Evolutionary conservation across 1,140 invertebrate genomes (phyloP).

Genomic region (Zaprionus lachaisei): DNA sequence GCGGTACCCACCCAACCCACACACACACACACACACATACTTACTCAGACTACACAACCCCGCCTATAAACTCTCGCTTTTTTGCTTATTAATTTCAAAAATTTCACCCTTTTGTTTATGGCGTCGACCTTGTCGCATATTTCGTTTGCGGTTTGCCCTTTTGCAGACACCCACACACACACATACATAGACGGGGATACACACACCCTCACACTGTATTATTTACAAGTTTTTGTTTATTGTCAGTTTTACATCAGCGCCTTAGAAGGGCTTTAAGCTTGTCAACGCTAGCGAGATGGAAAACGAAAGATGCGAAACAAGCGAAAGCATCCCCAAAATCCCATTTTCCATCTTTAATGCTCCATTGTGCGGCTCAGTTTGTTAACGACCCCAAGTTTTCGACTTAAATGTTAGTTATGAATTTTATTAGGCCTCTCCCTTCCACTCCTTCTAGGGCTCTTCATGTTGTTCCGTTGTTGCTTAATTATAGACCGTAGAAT

Average conservation of each 20-base stretch:
- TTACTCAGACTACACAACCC: not conserved
- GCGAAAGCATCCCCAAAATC: not conserved
- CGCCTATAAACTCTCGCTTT: constrained; percentile 24
- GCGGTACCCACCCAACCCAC: not conserved
- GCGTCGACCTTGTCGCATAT: constrained; percentile 37
- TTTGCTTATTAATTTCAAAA: constrained; percentile 76
- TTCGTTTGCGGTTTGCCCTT: constrained; percentile 60
- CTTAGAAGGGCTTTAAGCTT: constrained; percentile 76
- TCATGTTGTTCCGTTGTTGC: constrained; percentile 11
- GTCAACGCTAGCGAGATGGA: constrained; percentile 53
- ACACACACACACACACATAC: not conserved
- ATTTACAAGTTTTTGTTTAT: constrained; percentile 80
- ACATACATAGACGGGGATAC: not conserved
- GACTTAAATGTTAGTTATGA: constrained; percentile 82
- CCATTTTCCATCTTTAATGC: constrained; percentile 19
- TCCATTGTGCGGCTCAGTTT: constrained; percentile 44
- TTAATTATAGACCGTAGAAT: constrained; percentile 64
- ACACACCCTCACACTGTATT: constrained; percentile 59
- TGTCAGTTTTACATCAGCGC: constrained; percentile 68
- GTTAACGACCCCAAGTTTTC: constrained; percentile 78
- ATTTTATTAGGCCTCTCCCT: constrained; percentile 62
- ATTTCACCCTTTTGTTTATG: constrained; percentile 51
- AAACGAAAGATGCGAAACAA: constrained; percentile 1
- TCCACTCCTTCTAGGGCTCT: not conserved
- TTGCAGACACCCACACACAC: constrained; percentile 30